Percentiles rank a stretch among this genome's conserved stretches.
Conservation (phyloP, 2,113 vertebrate species). For the Theristicus caerulescens region DNA sequence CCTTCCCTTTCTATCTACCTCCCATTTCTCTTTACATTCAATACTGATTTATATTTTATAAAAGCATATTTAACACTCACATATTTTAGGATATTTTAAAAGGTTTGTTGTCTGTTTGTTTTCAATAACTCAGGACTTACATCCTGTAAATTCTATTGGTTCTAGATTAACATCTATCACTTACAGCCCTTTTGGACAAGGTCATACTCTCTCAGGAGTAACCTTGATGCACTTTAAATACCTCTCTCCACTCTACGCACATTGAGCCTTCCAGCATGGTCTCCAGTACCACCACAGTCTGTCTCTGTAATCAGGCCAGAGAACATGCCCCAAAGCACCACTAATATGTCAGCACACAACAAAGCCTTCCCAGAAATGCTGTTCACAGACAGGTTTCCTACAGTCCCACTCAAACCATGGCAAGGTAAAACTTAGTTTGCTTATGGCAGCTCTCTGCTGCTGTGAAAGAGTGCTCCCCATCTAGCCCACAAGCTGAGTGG, state of each 20-base stretch:
- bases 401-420: neutral
- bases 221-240: neutral
- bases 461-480: neutral
- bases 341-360: no score
- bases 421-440: neutral
- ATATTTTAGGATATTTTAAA: neutral
- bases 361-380: neutral
- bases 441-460: neutral
- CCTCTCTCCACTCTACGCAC: neutral
- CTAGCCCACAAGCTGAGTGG: neutral
- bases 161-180: neutral
- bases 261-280: neutral
- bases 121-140: neutral
- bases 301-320: neutral
- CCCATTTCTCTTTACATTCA: neutral
- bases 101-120: neutral
- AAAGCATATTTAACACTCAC: neutral
- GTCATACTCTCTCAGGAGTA: neutral
- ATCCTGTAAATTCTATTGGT: neutral
- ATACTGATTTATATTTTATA: neutral
- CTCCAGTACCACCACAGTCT: neutral
- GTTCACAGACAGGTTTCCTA: neutral
- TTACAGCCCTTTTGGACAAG: neutral
- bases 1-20: neutral
- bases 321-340: neutral